Conservation (phyloP, 2,888 invertebrate species). For the Dromius quadrimaculatus region DNA sequence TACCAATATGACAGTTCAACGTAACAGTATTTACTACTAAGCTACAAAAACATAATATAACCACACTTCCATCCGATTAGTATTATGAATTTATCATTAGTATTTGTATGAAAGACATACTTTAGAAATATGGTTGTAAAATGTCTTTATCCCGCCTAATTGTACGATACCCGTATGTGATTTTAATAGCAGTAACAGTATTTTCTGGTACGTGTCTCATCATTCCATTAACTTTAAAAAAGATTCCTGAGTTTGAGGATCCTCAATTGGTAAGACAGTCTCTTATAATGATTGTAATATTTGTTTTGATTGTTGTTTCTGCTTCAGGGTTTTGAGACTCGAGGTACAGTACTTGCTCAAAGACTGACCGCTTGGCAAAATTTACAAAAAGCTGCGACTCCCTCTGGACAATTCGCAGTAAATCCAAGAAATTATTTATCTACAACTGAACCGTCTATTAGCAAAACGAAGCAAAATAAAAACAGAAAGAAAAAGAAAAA, state of each 20-base stretch:
- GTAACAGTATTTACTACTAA: conserved; percentile 4
- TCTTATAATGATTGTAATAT: conserved; percentile 11
- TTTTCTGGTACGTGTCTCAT: conserved; percentile 76
- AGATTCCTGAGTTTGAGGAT: conserved; percentile 85
- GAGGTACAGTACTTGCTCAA: conserved; percentile 87
- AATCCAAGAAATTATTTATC: conserved; percentile 75
- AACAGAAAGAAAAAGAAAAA: conserved; percentile 68
- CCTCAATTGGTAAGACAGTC: conserved; percentile 85
- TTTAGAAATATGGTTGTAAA: conserved; percentile 26
- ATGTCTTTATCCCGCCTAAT: conserved; percentile 72
- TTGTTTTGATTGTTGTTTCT: conserved; percentile 55
- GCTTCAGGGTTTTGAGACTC: conserved; percentile 88
- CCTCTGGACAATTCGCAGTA: conserved; percentile 76
- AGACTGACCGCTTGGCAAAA: conserved; percentile 88
- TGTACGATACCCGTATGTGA: conserved; percentile 76
- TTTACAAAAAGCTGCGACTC: conserved; percentile 79
- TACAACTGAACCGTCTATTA: conserved; percentile 58
- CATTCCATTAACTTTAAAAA: conserved; percentile 73
- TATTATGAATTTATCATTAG: conserved; percentile 22
- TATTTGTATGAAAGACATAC: conserved; percentile 14
- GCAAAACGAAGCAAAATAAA: conserved; percentile 63
- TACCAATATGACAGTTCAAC: conserved; percentile 20
- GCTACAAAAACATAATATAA: conserved; percentile 25
- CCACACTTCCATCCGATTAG: conserved; percentile 16
- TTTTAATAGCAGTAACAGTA: conserved; percentile 73